Evolutionary conservation across 2,113 vertebrate genomes (phyloP), one percentile per base, ranked within the genome.

Genomic region (Melanotaenia duboulayi): DNA sequence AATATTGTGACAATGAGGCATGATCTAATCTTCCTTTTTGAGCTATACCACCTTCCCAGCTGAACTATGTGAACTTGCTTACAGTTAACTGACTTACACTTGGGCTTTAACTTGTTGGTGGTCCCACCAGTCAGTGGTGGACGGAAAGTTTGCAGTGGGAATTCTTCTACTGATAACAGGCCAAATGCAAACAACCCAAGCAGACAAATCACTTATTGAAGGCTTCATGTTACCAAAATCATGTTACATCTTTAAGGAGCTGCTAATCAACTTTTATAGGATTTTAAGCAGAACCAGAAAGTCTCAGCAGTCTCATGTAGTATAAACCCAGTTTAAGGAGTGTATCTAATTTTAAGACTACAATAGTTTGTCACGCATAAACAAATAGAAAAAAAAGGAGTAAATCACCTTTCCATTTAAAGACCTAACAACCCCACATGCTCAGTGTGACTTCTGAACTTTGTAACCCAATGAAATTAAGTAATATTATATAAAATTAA

Each of bases 391-490:
- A n/a, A 12, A 46, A 55, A 63, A 0, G 24, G 44, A 4, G n/a
- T 23, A 71, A 55, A 9, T 28, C 13, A 28, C 55, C 37, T 6
- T 28, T 39, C 37, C 11, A 39, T 39, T 39, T 39, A 28, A 28
- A 28, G 32, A 6, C 32, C 4, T 35, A 35, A 35, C 32, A 35
- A 35, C 39, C 5, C 44, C 14, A 46, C 20, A 58, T 35, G n/a
- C 12, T 54, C 42, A 24, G 62, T 49, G 56, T 48, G 10, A 59
- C 67, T 28, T 7, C 39, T 71, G 35, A 25, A 52, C 25, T 68
- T 50, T 69, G 49, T 79, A 32, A 44, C 12, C 57, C 11, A 44
- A 1, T 32, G n/a, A 78, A 73, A 64, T 56, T 23, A 66, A 55
- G 64, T 66, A 7, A 56, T 65, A 60, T 61, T 22, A 58, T 24